A percentile compares a stretch with the other conserved stretches of the same genome.
These are phyloP conservation scores for Drusus annulatus DNA, from an alignment of 1,140 invertebrate species.

Conservation along the genomic window DNA sequence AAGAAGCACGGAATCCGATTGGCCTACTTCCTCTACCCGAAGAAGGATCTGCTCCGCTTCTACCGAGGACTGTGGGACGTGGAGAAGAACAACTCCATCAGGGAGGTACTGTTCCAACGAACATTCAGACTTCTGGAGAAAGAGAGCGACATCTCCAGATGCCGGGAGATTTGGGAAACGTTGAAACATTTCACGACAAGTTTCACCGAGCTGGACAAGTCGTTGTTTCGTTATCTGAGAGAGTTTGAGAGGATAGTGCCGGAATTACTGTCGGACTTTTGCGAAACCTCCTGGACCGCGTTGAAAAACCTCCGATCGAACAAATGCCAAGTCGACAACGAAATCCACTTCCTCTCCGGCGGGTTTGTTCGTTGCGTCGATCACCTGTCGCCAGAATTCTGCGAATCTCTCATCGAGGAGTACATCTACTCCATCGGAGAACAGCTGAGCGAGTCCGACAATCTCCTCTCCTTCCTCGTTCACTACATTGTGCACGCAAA, in stretches of 20 bases:
- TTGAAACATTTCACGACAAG: slow-evolving; percentile 39
- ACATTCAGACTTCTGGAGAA: slow-evolving; percentile 40
- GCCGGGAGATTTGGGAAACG: slow-evolving; percentile 20
- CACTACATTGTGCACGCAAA: slow-evolving; percentile 44
- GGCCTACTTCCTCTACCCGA: slow-evolving; percentile 49
- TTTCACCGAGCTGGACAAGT: slow-evolving; percentile 44
- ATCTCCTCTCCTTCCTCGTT: slow-evolving; percentile 42
- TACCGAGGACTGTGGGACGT: slow-evolving; percentile 42
- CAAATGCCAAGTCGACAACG: slow-evolving; percentile 31
- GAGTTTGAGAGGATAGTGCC: background rate
- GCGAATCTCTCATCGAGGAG: slow-evolving; percentile 41
- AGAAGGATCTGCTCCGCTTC: slow-evolving; percentile 36
- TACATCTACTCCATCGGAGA: slow-evolving; percentile 35
- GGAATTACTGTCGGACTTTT: slow-evolving; percentile 28
- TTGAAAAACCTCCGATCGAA: slow-evolving; percentile 33
- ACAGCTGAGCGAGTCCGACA: background rate
- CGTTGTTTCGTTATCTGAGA: slow-evolving; percentile 36
- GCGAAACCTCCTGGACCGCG: slow-evolving; percentile 28
- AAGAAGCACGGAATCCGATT: slow-evolving; percentile 51
- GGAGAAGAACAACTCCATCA: slow-evolving; percentile 47
- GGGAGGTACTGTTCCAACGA: slow-evolving; percentile 49
- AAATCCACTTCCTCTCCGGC: slow-evolving; percentile 14
- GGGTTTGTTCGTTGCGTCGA: slow-evolving; percentile 3
- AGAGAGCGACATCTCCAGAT: slow-evolving; percentile 25
- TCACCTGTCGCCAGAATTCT: slow-evolving; percentile 44